phyloP scores from a whole-genome alignment of 2,113 vertebrate species.

The Poeciliopsis retropinna region DNA sequence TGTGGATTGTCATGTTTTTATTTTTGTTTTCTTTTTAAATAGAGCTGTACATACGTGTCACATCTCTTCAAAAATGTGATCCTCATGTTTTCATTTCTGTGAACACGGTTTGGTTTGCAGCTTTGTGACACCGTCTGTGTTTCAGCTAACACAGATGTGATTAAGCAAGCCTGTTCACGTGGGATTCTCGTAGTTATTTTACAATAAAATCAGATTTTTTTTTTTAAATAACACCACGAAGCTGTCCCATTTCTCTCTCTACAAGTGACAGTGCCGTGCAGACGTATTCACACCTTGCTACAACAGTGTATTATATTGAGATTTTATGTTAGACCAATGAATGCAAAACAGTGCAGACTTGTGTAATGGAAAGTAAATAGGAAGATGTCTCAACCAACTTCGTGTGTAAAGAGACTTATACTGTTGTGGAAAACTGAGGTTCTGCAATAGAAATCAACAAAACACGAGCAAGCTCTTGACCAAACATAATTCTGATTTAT shows the following conservation, averaged over 20 bases:
- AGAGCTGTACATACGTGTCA: slow-evolving; percentile 20
- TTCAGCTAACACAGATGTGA: slow-evolving; percentile 25
- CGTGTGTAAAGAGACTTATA: neutral
- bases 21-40: neutral
- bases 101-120: slow-evolving; percentile 22
- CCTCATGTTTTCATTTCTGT: neutral
- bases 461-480: too few relatives aligned
- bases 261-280: neutral
- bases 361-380: neutral
- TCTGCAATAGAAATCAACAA: too few relatives aligned
- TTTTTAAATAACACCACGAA: neutral
- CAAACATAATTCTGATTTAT: too few relatives aligned
- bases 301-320: neutral
- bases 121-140: slow-evolving; percentile 15
- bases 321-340: neutral
- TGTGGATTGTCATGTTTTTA: slow-evolving; percentile 12
- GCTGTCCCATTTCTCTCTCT: neutral
- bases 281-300: neutral
- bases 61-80: neutral
- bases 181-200: slow-evolving; percentile 53
- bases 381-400: neutral
- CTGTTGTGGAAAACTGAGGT: too few relatives aligned
- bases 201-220: slow-evolving; percentile 71
- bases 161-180: slow-evolving; percentile 29
- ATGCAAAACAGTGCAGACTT: neutral